phyloP scores from a whole-genome alignment of 2,113 vertebrate genomes.

The Rafetus swinhoei region DNA sequence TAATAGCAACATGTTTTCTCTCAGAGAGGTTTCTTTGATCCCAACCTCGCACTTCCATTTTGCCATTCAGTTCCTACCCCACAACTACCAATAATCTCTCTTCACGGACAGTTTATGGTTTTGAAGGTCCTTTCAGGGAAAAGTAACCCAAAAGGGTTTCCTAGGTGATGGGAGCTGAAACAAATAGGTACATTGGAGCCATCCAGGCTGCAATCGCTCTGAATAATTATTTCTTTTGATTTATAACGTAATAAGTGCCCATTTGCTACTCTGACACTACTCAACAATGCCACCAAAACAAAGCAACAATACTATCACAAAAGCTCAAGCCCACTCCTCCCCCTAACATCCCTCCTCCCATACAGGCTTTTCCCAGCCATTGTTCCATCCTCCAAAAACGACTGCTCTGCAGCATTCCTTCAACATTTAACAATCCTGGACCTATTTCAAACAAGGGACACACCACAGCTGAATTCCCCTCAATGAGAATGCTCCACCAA shows the following conservation, averaged over 20 bases:
- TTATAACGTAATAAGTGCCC: background rate
- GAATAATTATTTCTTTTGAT: background rate
- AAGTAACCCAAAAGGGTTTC: background rate
- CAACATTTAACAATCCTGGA: background rate
- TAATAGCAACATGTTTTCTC: background rate
- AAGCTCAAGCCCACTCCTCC: background rate
- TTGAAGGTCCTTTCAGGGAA: background rate
- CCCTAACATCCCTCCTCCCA: background rate
- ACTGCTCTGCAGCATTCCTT: background rate
- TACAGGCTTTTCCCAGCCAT: background rate
- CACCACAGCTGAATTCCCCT: background rate
- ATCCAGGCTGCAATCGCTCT: too few species aligned
- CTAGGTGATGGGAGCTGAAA: background rate
- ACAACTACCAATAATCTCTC: background rate
- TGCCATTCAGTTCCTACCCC: background rate
- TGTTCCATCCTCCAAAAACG: background rate
- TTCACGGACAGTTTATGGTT: background rate
- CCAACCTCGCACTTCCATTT: background rate
- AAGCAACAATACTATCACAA: background rate
- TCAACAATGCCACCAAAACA: background rate
- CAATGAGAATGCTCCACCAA: background rate
- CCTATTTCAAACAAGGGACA: background rate
- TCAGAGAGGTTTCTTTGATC: background rate
- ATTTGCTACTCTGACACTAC: background rate
- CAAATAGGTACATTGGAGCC: background rate